Percentiles rank a stretch among this genome's conserved stretches.
Evolutionary conservation across 2,797 vertebrate genomes (phyloP).

Genomic region (Cossypha polioptera): DNA sequence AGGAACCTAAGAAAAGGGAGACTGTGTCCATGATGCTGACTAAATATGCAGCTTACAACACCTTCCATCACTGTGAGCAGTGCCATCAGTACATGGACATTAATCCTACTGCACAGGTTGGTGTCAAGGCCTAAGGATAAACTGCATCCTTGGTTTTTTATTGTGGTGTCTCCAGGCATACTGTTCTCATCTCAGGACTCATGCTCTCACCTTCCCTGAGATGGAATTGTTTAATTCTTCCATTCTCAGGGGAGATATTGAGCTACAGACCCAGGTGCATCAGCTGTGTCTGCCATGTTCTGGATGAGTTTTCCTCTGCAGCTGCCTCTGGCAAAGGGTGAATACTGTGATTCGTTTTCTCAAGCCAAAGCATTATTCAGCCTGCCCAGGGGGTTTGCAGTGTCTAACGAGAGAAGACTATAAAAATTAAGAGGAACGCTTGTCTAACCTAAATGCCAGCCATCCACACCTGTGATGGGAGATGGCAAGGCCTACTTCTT

Average conservation of each 20-base stretch:
- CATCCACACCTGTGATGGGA: not conserved
- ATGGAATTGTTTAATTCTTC: not conserved
- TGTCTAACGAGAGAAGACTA: not conserved
- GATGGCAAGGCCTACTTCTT: not conserved
- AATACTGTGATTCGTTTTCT: not conserved
- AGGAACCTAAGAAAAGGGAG: conserved; percentile 78
- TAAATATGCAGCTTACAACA: conserved; percentile 92
- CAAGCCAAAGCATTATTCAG: not conserved
- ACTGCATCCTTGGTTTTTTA: not conserved
- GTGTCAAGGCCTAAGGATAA: not conserved
- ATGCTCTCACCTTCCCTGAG: not conserved
- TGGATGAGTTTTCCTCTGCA: not conserved
- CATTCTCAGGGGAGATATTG: not conserved
- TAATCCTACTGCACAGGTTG: conserved; percentile 84
- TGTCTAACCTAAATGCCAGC: not conserved
- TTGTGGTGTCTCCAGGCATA: not conserved
- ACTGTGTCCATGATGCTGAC: conserved; percentile 92
- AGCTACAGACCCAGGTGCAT: not conserved
- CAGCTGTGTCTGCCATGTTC: not conserved
- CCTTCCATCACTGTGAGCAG: conserved; percentile 97
- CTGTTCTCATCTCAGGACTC: not conserved
- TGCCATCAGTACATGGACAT: conserved; percentile 94
- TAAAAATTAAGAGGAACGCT: not conserved
- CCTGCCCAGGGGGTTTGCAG: not conserved
- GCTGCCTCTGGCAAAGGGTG: not conserved